These are phyloP conservation scores for Solen grandis DNA, from an alignment of 1,140 invertebrate genomes.

Conservation along the genomic window DNA sequence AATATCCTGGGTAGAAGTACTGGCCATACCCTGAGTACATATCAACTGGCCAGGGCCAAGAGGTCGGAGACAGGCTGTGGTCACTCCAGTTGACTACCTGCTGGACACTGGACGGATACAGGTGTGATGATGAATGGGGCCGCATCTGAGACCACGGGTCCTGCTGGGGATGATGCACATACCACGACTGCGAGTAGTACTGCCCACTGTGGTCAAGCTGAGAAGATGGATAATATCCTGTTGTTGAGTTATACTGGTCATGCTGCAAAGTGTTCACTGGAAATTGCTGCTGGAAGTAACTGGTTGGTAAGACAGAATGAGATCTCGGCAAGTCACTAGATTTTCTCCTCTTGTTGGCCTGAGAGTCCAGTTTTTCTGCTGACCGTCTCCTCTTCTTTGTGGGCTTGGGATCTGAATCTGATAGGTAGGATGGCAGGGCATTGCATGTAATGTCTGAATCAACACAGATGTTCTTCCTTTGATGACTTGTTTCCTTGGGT, in stretches of 20 bases:
- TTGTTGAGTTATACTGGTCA: too few species aligned
- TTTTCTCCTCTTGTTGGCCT: neutral
- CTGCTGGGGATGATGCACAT: too few species aligned
- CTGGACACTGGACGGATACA: neutral
- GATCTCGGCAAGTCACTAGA: neutral
- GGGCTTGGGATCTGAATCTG: neutral
- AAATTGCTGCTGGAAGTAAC: too few species aligned
- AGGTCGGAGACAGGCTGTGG: neutral
- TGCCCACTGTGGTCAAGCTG: too few species aligned
- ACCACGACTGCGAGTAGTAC: too few species aligned
- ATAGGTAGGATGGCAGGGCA: neutral
- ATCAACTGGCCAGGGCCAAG: neutral
- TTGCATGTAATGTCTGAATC: neutral
- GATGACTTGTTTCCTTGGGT: neutral
- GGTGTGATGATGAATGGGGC: neutral
- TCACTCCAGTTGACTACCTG: neutral
- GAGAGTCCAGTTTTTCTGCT: neutral
- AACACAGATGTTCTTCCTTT: too few species aligned
- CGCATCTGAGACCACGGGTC: too few species aligned
- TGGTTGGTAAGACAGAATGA: too few species aligned
- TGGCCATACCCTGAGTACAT: neutral
- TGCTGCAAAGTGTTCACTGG: too few species aligned
- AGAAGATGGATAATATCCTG: too few species aligned
- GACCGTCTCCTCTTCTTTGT: neutral
- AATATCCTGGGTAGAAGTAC: neutral